Evolutionary conservation across 2,888 invertebrate genomes (phyloP).

Genomic region (Sisyra nigra): DNA sequence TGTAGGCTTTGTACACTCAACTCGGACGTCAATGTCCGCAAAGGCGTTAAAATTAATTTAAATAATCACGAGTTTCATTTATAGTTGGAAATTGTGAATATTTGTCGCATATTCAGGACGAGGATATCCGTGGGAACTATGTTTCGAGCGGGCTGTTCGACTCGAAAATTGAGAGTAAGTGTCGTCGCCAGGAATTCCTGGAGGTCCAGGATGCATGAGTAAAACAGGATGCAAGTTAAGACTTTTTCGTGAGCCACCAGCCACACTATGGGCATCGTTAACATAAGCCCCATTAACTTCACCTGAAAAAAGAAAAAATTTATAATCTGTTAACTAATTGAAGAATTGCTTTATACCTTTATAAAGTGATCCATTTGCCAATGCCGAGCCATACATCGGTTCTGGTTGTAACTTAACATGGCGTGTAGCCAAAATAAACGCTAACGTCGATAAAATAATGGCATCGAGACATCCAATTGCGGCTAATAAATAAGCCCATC

Average conservation of each 20-base stretch:
- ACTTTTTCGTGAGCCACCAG: slow-evolving; percentile 69
- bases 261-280: slow-evolving; percentile 69
- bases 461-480: slow-evolving; percentile 80
- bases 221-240: slow-evolving; percentile 76
- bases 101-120: slow-evolving; percentile 41
- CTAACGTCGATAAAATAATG: slow-evolving; percentile 69
- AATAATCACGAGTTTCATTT: slow-evolving; percentile 21
- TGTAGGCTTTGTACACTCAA: too few relatives aligned
- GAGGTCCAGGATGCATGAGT: slow-evolving; percentile 49
- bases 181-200: slow-evolving; percentile 46
- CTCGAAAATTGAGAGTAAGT: slow-evolving; percentile 69
- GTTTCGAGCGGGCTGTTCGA: slow-evolving; percentile 38
- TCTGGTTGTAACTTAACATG: slow-evolving; percentile 77
- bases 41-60: background rate
- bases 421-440: slow-evolving; percentile 82
- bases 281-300: slow-evolving; percentile 81
- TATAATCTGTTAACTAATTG: background rate
- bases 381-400: slow-evolving; percentile 48
- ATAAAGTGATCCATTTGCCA: slow-evolving; percentile 45
- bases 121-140: slow-evolving; percentile 22
- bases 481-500: slow-evolving; percentile 89
- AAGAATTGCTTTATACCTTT: slow-evolving; percentile 33
- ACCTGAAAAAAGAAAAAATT: slow-evolving; percentile 37
- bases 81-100: slow-evolving; percentile 54
- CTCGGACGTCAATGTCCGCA: background rate